Conservation (phyloP, 2,888 invertebrate species). For the Hypercompe scribonia region DNA sequence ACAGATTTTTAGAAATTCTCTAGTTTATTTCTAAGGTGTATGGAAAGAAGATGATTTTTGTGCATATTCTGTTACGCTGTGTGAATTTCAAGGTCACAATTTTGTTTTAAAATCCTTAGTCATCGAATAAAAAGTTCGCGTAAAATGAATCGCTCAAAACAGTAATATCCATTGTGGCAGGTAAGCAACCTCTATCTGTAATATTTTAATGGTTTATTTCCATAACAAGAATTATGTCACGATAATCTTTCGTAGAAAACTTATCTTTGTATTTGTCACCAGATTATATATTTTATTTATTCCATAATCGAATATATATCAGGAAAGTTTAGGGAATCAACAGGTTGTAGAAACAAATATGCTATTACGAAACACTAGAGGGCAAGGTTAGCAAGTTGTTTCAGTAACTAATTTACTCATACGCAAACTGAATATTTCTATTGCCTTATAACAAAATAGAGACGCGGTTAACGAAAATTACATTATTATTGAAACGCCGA, state of each 20-base stretch:
- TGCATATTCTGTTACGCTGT: not conserved
- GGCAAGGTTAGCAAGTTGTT: not conserved
- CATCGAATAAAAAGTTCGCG: not conserved
- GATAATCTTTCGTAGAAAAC: slow-evolving; percentile 46
- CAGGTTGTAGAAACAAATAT: not conserved
- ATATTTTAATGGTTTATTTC: slow-evolving; percentile 43
- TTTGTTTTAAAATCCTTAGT: not conserved
- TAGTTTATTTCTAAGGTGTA: too few species aligned
- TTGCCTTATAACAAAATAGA: not conserved
- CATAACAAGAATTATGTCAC: slow-evolving; percentile 50
- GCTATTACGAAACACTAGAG: not conserved
- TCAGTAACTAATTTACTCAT: not conserved
- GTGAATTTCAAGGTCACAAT: not conserved
- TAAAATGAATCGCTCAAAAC: not conserved
- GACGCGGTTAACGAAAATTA: not conserved
- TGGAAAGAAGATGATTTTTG: not conserved
- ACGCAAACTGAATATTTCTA: not conserved
- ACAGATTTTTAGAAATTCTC: too few species aligned
- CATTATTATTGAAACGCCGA: not conserved
- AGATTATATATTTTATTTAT: not conserved
- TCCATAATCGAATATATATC: not conserved
- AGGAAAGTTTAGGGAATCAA: not conserved
- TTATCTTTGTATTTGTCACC: slow-evolving; percentile 19
- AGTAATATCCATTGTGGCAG: slow-evolving; percentile 21
- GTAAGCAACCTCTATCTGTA: not conserved